Percentiles rank a stretch among this genome's conserved stretches.
These are phyloP conservation scores for Ciconia maguari DNA, from an alignment of 2,113 vertebrate genomes.

Conservation along the genomic window DNA sequence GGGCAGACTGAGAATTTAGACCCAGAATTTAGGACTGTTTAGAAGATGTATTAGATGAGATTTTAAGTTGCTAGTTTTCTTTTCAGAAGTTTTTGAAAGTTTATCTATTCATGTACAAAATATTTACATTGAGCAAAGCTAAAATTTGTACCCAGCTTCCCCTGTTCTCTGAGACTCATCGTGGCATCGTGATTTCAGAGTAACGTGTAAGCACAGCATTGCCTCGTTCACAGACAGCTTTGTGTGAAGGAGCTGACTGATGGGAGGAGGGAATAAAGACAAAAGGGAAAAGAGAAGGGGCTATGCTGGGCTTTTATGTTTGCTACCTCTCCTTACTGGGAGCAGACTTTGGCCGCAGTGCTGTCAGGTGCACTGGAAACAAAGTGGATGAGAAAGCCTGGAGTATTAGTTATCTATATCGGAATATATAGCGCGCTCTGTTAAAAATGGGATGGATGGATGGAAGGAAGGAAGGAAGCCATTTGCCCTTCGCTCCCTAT, in stretches of 20 bases:
- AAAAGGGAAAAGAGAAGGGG: background rate
- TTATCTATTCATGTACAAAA: background rate
- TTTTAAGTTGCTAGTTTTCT: background rate
- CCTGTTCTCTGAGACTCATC: background rate
- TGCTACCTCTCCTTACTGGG: background rate
- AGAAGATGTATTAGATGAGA: background rate
- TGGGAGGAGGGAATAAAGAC: background rate
- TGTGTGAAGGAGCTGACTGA: background rate
- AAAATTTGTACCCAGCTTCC: background rate
- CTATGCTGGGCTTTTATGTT: rapidly evolving
- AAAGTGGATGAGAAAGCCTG: background rate
- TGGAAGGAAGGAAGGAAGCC: background rate
- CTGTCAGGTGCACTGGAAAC: background rate
- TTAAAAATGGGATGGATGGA: background rate
- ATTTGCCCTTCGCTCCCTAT: background rate
- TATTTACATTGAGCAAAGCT: background rate
- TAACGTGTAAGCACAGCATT: background rate
- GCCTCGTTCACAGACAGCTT: background rate
- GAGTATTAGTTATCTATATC: background rate
- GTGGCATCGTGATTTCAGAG: background rate
- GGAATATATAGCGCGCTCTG: background rate
- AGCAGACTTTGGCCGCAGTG: background rate
- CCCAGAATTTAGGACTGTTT: background rate
- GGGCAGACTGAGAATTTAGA: background rate
- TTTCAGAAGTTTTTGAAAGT: background rate